phyloP scores from a whole-genome alignment of 2,113 vertebrate genomes.

The Cricetomys ansorgei region DNA sequence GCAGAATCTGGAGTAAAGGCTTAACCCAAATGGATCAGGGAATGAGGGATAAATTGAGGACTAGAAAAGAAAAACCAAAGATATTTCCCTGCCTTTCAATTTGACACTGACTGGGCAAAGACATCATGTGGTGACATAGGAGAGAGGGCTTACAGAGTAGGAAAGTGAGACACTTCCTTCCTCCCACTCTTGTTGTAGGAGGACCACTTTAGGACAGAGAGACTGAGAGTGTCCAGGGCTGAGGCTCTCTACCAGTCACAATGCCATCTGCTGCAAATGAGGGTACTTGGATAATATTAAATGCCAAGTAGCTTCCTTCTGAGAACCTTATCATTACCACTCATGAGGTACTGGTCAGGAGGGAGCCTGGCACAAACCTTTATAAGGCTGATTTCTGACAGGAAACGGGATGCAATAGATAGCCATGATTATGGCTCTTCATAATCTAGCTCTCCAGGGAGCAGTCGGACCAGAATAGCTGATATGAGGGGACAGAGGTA shows the following conservation, averaged over 20 bases:
- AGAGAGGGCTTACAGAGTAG: neutral
- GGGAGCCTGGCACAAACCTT: neutral
- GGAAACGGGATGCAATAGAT: neutral
- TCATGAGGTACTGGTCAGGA: no score
- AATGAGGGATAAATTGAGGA: neutral
- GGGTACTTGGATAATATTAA: neutral
- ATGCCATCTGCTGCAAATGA: neutral
- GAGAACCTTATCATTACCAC: no score
- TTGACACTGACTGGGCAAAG: neutral
- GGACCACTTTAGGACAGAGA: neutral
- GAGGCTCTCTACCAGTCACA: neutral
- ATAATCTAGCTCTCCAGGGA: neutral
- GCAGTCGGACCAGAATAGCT: neutral
- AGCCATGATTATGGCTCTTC: rapidly evolving
- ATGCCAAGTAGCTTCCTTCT: no score
- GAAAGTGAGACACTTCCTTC: no score
- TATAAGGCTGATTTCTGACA: rapidly evolving
- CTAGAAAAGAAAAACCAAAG: neutral
- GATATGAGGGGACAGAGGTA: neutral
- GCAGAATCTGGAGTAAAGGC: neutral
- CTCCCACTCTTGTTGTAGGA: neutral
- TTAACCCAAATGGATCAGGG: no score
- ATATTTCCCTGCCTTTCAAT: rapidly evolving
- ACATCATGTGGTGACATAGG: neutral
- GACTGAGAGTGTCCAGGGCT: neutral